Conservation (phyloP, 2,888 invertebrate species). For the Hedychridium roseum region DNA sequence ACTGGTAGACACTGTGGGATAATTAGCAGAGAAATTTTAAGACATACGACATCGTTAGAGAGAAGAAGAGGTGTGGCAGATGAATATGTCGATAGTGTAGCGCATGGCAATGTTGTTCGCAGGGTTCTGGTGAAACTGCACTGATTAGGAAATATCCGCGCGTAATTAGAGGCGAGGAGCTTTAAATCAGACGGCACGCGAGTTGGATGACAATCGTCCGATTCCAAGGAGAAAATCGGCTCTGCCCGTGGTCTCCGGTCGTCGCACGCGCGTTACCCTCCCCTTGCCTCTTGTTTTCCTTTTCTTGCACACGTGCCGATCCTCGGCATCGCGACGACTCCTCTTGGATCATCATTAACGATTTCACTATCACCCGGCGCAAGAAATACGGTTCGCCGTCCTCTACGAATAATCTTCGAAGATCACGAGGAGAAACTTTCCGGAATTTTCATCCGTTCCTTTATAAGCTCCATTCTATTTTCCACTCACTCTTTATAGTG, state of each 20-base stretch:
- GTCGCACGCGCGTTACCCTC: too few relatives aligned
- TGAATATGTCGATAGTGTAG: constrained; percentile 14
- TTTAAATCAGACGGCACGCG: constrained; percentile 43
- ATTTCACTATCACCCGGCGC: constrained; percentile 23
- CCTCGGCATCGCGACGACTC: constrained; percentile 4
- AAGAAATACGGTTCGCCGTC: constrained; percentile 4
- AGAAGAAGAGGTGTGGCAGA: constrained; percentile 4
- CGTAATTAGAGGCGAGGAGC: constrained; percentile 54
- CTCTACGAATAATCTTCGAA: neutral
- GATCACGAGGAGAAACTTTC: constrained; percentile 12
- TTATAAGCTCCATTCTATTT: too few relatives aligned
- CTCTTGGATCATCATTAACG: constrained; percentile 17
- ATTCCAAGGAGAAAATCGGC: too few relatives aligned
- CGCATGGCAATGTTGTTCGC: constrained; percentile 17
- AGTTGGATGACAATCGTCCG: constrained; percentile 47
- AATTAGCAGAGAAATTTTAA: too few relatives aligned
- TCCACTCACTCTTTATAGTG: too few relatives aligned
- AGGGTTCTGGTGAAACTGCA: constrained; percentile 45
- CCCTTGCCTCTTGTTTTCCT: too few relatives aligned
- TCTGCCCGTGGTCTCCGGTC: too few relatives aligned
- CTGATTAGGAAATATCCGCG: constrained; percentile 58
- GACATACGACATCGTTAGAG: too few relatives aligned
- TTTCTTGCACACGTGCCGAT: constrained; percentile 10
- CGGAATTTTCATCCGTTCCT: too few relatives aligned
- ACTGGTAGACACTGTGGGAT: too few relatives aligned